Base-by-base conservation (phyloP, 2,797 vertebrate species). In the Lepidocolaptes lacrymiger region DNA sequence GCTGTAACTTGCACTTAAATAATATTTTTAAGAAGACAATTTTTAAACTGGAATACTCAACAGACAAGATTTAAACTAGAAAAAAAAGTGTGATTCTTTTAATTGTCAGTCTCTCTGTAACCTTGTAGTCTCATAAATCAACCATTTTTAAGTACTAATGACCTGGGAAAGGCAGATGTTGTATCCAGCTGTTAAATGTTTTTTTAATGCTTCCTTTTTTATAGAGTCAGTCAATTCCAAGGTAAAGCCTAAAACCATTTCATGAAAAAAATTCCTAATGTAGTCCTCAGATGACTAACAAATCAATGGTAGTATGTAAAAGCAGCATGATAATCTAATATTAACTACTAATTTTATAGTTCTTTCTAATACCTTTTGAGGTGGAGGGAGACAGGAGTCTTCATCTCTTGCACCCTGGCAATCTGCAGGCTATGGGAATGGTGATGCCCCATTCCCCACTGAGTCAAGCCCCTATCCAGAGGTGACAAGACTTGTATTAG, bases 171-270 rank as follows among this genome's bases (percentile, higher is more conserved):
- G 66, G 82, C 96, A 97, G 94, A 91, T 97, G 97, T 82, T 96
- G 81, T 83, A 94, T 96, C 93, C 96, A 96, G 88, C 92, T 97
- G 96, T 94, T 95, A 89, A 88, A 93, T 94, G 58, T 34, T 71
- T 84, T 95, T 92, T 93, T 95, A 96, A 95, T 94, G 85, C 69
- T 85, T 88, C 39, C n/a, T 62, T 88, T 91, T 95, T 94, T 84
- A 69, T 52, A 54, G 84, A 80, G 48, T 16, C 21, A 68, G 69
- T 92, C 94, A 96, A 94, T 96, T 95, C 58, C 79, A 68, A 34
- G 12, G 20, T 79, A 81, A 91, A 93, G 79, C 80, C 58, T 88
- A 58, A 94, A 95, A 92, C 28, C 27, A 26, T 71, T 89, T 49
- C 17, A 36, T 36, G 67, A 21, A 76, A 28, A 43, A 71, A 52